These are phyloP conservation scores for Limanda limanda DNA, from an alignment of 2,113 vertebrate species.

Conservation along the genomic window DNA sequence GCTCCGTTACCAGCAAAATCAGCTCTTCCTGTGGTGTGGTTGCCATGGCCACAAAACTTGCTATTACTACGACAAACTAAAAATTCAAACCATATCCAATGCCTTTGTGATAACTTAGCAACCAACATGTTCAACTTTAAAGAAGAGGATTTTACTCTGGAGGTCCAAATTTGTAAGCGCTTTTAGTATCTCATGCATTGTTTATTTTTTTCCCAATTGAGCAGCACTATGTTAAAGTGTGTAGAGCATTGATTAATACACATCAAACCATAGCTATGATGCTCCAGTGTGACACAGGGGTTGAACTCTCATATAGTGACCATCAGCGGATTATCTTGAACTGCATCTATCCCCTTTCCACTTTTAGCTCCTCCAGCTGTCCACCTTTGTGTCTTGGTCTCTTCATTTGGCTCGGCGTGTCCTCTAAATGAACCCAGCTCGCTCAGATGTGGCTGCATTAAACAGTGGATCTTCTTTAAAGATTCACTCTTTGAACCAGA, in stretches of 20 bases:
- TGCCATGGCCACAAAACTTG: not conserved
- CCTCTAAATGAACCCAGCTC: slow-evolving; percentile 35
- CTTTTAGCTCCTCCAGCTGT: not conserved
- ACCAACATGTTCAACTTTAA: not conserved
- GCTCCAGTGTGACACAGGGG: no score
- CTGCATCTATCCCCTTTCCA: not conserved
- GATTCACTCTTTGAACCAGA: slow-evolving; percentile 31
- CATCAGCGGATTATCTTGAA: no score
- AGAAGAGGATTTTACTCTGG: no score
- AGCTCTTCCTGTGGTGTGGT: not conserved
- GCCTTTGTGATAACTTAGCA: not conserved
- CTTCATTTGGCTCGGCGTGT: not conserved
- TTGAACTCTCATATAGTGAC: no score
- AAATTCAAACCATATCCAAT: not conserved
- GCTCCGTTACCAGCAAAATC: no score
- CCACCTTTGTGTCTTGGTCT: not conserved
- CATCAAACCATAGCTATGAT: no score
- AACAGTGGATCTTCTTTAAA: slow-evolving; percentile 26
- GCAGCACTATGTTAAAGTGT: no score
- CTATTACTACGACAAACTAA: no score
- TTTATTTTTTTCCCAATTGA: no score
- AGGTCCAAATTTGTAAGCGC: no score
- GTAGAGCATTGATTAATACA: no score
- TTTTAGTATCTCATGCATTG: no score
- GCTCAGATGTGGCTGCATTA: slow-evolving; percentile 28